Evolutionary conservation across 2,888 invertebrate species (phyloP).

Genomic region (Limnephilus auricula): DNA sequence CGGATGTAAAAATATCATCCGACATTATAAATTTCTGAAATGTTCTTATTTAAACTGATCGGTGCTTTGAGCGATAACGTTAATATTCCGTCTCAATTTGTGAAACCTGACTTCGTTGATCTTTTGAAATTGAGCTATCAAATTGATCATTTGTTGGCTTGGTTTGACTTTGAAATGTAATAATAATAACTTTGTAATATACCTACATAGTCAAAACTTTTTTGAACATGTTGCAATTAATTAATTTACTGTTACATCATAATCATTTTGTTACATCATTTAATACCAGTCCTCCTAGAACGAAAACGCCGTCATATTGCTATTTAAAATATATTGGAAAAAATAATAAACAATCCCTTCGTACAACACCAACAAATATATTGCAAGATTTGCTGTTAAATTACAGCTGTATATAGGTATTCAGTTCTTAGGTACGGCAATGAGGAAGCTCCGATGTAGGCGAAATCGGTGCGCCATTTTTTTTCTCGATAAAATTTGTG

Average conservation of each 20-base stretch:
- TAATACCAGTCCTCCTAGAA: background rate
- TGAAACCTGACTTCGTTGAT: background rate
- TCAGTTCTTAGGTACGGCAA: no score
- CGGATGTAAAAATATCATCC: conserved; percentile 6
- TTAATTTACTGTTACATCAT: background rate
- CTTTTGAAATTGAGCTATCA: background rate
- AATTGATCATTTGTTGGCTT: background rate
- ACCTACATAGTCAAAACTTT: background rate
- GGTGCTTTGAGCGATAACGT: background rate
- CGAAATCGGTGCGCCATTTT: no score
- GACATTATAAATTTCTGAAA: conserved; percentile 2
- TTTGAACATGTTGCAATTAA: background rate
- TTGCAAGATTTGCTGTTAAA: background rate
- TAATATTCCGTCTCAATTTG: background rate
- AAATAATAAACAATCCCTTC: background rate
- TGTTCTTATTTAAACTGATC: conserved; percentile 2
- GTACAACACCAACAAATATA: background rate
- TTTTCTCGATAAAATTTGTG: no score
- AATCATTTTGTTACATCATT: background rate
- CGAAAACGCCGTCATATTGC: background rate
- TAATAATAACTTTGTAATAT: no score
- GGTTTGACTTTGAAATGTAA: no score
- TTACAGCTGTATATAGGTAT: no score
- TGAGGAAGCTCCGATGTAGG: no score
- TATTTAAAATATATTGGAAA: background rate